A percentile compares a stretch with the other conserved stretches of the same genome.
These are phyloP conservation scores for Halichoeres trimaculatus DNA, from an alignment of 2,113 vertebrate species.

Conservation along the genomic window DNA sequence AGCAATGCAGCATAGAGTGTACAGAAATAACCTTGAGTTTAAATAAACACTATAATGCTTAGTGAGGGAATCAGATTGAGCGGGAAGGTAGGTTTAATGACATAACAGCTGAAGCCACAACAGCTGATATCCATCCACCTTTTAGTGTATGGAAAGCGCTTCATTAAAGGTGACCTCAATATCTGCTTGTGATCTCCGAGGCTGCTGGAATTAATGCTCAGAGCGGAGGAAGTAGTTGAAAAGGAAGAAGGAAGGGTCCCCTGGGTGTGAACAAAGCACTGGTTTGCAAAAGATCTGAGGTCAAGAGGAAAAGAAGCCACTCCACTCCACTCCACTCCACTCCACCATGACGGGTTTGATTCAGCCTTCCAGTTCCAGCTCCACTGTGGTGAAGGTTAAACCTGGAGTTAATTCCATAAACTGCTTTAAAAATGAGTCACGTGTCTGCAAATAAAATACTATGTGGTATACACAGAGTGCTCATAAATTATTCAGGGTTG, in stretches of 20 bases:
- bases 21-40: conserved; percentile 50
- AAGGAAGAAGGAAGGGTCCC: conserved; percentile 8
- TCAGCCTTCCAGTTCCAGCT: not conserved
- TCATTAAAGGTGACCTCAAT: conserved; percentile 52
- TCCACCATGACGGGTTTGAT: conserved; percentile 11
- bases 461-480: conserved; percentile 45
- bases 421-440: conserved; percentile 57
- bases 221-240: not conserved
- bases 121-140: conserved; percentile 15
- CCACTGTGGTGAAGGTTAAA: conserved; percentile 28
- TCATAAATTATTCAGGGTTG: conserved; percentile 62
- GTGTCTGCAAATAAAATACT: conserved; percentile 47
- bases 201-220: conserved; percentile 17
- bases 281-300: conserved; percentile 1
- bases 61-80: conserved; percentile 22
- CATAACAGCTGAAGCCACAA: conserved; percentile 20
- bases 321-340: too few species aligned
- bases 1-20: conserved; percentile 47
- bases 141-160: conserved; percentile 5
- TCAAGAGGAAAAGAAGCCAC: conserved; percentile 7
- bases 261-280: conserved; percentile 6
- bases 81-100: conserved; percentile 37
- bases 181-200: conserved; percentile 33
- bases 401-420: conserved; percentile 49
- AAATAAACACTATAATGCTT: conserved; percentile 33